Percentiles rank a stretch among this genome's conserved stretches.
These are phyloP conservation scores for Megastigmus dorsalis DNA, from an alignment of 2,888 invertebrate species.

Conservation along the genomic window DNA sequence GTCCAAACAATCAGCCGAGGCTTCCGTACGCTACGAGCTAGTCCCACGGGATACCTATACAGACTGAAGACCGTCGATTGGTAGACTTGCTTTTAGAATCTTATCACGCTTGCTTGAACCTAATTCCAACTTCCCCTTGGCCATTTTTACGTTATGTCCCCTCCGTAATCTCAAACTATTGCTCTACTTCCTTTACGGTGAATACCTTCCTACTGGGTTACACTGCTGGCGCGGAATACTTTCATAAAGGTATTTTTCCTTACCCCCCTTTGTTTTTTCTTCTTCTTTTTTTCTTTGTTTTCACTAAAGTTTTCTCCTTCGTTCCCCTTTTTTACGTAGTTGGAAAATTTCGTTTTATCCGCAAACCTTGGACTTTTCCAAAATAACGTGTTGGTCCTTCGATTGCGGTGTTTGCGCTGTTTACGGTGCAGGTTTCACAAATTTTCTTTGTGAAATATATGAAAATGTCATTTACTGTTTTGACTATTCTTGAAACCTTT, in stretches of 20 bases:
- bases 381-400: too few relatives aligned
- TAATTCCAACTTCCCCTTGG: constrained; percentile 46
- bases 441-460: too few relatives aligned
- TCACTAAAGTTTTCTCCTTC: too few relatives aligned
- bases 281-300: too few relatives aligned
- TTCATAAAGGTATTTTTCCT: constrained; percentile 1
- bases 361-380: too few relatives aligned
- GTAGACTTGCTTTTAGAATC: constrained; percentile 49
- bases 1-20: constrained; percentile 52
- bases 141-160: constrained; percentile 42
- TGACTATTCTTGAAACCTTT: too few relatives aligned
- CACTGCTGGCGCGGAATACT: not conserved
- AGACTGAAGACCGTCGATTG: constrained; percentile 38
- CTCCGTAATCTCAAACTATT: constrained; percentile 46
- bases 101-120: constrained; percentile 52
- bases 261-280: not conserved
- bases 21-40: constrained; percentile 9
- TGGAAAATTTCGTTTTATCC: too few relatives aligned
- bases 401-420: too few relatives aligned
- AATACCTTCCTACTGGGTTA: constrained; percentile 12
- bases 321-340: too few relatives aligned
- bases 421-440: too few relatives aligned
- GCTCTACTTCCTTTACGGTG: constrained; percentile 1
- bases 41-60: constrained; percentile 4
- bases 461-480: too few relatives aligned